These are phyloP conservation scores for Leptinotarsa juncta DNA, from an alignment of 2,888 invertebrate species.

Conservation along the genomic window DNA sequence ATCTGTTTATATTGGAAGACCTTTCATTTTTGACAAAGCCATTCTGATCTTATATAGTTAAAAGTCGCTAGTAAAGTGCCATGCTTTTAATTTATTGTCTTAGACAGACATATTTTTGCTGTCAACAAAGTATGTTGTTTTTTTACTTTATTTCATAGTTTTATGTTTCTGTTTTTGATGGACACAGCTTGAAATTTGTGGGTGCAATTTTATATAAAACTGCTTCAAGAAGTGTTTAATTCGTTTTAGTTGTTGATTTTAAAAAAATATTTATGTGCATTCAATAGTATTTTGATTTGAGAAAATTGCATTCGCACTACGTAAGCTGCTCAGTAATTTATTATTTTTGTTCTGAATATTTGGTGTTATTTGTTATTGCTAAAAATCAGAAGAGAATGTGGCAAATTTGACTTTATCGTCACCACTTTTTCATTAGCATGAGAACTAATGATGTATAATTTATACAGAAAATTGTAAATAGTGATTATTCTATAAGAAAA, in stretches of 20 bases:
- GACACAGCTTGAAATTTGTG: constrained; percentile 25
- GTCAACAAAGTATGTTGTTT: constrained; percentile 22
- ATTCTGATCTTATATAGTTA: constrained; percentile 16
- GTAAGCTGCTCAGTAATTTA: constrained; percentile 17
- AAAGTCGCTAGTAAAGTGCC: constrained; percentile 27
- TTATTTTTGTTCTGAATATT: constrained; percentile 4
- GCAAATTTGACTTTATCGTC: constrained; percentile 12
- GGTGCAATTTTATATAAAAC: constrained; percentile 27
- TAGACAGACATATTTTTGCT: constrained; percentile 24
- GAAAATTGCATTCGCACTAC: constrained; percentile 27
- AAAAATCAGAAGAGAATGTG: constrained; percentile 23
- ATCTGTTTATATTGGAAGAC: constrained; percentile 14
- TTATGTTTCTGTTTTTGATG: constrained; percentile 19
- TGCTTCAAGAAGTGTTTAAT: constrained; percentile 22
- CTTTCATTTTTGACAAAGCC: constrained; percentile 12
- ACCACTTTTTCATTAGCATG: constrained; percentile 12
- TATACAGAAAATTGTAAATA: constrained; percentile 39
- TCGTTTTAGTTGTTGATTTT: constrained; percentile 17
- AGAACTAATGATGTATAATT: constrained; percentile 21
- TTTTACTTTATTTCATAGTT: constrained; percentile 25
- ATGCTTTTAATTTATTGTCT: constrained; percentile 32
- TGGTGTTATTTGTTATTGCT: constrained; percentile 24
- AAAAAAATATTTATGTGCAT: constrained; percentile 28
- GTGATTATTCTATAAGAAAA: constrained; percentile 29
- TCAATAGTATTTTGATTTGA: constrained; percentile 23